Evolutionary conservation across 1,140 invertebrate species (phyloP), one percentile per base, ranked within the genome.

Genomic region (Trichoplusia ni): DNA sequence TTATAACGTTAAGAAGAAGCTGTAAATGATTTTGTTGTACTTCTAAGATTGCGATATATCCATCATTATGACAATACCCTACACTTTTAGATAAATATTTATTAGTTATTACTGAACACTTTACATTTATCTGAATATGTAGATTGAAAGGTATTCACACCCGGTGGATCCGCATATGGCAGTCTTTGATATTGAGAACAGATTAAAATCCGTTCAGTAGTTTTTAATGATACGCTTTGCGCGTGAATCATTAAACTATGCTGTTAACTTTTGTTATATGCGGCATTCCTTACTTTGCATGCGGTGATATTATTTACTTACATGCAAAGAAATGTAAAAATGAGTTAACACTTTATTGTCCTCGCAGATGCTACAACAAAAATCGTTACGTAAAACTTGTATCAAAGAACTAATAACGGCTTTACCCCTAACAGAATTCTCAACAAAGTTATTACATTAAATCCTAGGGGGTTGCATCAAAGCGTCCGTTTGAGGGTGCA

Each of bases 381-480:
- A 31, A 14, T 16, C 5, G 4, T 18, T 3, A 29, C 25, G n/a
- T 31, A 31, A 49, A 47, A 31, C 4, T n/a, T 29, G 29, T 4
- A 13, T 16, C 40, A 27, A 56, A 40, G 18, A 42, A 29, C 23
- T 42, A 37, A 37, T 40, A 40, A 40, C 7, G 3, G 4, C 27
- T 14, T 25, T 25, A 40, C 37, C 37, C 53, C 14, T 18, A 7
- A 21, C 13, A 14, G 29, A 49, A 49, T 49, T 14, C 14, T 18
- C 19, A 16, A 14, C 37, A 42, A 18, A 29, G 37, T 58, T 42
- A 42, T 58, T 51, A 62, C 40, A 60, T 44, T 19, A 54, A 60
- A 69, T 63, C 59, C 31, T 47, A 11, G 53, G 71, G 74, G 66
- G 59, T 64, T 64, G 76, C 78, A 77, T 77, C 69, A 78, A 77